phyloP scores from a whole-genome alignment of 2,113 vertebrate species.

The Atrichornis clamosus region DNA sequence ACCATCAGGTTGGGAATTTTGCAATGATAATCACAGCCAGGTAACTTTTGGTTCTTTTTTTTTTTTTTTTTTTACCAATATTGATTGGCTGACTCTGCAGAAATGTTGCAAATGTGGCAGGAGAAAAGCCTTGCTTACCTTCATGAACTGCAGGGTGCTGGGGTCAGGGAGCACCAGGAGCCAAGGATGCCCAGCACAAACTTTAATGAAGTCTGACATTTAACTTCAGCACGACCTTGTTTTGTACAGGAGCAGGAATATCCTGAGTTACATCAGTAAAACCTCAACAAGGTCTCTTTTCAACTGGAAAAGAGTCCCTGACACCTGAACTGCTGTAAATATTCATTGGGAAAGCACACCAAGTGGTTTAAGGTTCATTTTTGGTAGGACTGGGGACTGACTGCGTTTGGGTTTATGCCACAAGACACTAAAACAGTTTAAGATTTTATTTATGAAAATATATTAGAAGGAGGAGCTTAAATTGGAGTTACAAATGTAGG shows the following conservation, averaged over 20 bases:
- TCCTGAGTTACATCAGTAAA: neutral
- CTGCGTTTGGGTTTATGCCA: neutral
- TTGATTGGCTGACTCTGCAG: neutral
- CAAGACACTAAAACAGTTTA: neutral
- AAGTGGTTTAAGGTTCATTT: neutral
- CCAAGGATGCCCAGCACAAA: neutral
- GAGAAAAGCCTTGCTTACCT: neutral
- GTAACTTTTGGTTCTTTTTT: neutral
- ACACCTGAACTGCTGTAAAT: neutral
- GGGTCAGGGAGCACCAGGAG: neutral
- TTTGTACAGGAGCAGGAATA: neutral
- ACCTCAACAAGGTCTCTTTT: neutral
- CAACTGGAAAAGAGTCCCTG: neutral
- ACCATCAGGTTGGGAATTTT: neutral
- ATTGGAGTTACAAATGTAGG: neutral
- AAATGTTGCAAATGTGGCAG: neutral
- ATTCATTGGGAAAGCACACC: neutral
- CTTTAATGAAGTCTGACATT: constrained; percentile 33
- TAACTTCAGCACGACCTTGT: constrained; percentile 7
- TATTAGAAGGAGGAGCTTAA: neutral
- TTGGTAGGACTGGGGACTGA: neutral
- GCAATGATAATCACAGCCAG: neutral
- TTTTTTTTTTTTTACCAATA: neutral
- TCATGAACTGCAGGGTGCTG: neutral
- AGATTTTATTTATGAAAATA: neutral